These are phyloP conservation scores for Brenthis hecate DNA, from an alignment of 2,888 invertebrate species.

Conservation along the genomic window DNA sequence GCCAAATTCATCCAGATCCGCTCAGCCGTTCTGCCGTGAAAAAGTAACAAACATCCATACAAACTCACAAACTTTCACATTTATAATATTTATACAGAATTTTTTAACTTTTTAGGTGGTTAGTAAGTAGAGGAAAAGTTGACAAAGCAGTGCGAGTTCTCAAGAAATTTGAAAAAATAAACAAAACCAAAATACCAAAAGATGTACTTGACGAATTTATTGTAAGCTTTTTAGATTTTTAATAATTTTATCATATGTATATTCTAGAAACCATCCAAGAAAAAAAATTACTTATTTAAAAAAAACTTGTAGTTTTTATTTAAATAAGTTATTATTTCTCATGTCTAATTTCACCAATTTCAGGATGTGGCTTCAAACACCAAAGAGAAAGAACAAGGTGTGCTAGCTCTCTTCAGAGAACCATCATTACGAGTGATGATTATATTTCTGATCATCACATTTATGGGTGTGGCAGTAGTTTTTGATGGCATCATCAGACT, in stretches of 20 bases:
- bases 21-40: too few species aligned
- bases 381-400: constrained; percentile 49
- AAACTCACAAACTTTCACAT: too few species aligned
- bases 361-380: constrained; percentile 45
- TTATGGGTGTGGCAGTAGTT: constrained; percentile 52
- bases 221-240: constrained; percentile 47
- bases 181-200: constrained; percentile 57
- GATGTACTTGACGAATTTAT: constrained; percentile 58
- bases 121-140: constrained; percentile 52
- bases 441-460: constrained; percentile 48
- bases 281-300: too few species aligned
- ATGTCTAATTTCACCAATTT: background rate
- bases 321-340: background rate
- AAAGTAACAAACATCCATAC: too few species aligned
- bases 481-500: constrained; percentile 61
- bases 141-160: constrained; percentile 57
- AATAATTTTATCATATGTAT: background rate
- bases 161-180: constrained; percentile 58
- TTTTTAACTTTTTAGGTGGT: constrained; percentile 50
- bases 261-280: too few species aligned
- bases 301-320: too few species aligned
- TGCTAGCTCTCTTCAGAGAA: constrained; percentile 48
- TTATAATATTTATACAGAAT: background rate
- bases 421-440: constrained; percentile 50
- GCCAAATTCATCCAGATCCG: too few species aligned